Evolutionary conservation across 2,797 vertebrate genomes (phyloP), one percentile per base, ranked within the genome.

Genomic region (Tenualosa thibaudeaui): DNA sequence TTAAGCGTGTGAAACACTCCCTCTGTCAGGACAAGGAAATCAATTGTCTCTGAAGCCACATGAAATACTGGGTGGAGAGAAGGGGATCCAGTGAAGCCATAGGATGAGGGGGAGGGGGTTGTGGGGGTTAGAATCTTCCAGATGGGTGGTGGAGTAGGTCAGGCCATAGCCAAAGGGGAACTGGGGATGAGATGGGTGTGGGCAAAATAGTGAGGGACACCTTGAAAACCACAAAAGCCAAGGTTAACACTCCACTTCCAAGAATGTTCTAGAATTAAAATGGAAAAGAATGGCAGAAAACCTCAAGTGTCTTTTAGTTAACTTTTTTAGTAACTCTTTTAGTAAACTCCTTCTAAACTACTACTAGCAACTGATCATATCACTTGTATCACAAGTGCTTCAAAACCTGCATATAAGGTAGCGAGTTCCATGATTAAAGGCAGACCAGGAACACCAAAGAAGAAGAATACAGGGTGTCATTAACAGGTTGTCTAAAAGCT

Each of bases 91-190:
- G 40, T 78, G 40, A 78, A 43, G 40, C 71, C 37, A 40, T 15
- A 31, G 31, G n/a, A 85, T 31, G 71, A 15, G 24, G 83, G 89
- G 90, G n/a, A 12, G 10, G 10, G 50, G 50, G 50, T 31, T 31
- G 31, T 9, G 50, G 12, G 81, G 75, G 85, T 24, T n/a, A 49
- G 60, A 89, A 89, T 84, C 92, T 94, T 94, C 91, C 86, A 78
- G 91, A 89, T 90, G 93, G 91, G 91, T 93, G 93, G 90, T 88
- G 92, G 90, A 91, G 58, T 93, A 90, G 93, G 93, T 93, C 93
- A 94, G 87, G 83, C 58, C 82, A 82, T 81, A 75, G 90, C 93
- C 93, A 88, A 83, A 54, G 81, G 83, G 91, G 91, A 89, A 62
- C n/a, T 89, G 86, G 86, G 84, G 84, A 89, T 56, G 6, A 81